phyloP scores from a whole-genome alignment of 2,888 invertebrate species.

The Melieria picta region DNA sequence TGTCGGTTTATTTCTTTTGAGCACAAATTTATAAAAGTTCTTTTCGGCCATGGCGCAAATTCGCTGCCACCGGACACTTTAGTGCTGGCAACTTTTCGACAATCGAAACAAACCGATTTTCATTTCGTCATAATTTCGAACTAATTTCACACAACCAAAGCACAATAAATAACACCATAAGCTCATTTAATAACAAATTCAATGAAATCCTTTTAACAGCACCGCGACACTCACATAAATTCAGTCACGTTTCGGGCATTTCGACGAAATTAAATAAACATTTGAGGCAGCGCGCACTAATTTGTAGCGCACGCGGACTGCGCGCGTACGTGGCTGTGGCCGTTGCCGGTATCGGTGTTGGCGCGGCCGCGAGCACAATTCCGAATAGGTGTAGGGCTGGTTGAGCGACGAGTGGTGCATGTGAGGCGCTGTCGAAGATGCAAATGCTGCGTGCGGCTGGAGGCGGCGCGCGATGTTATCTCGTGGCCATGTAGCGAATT shows the following conservation, averaged over 20 bases:
- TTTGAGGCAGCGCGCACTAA: not conserved
- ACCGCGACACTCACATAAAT: constrained; percentile 49
- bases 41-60: not conserved
- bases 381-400: too few species aligned
- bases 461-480: constrained; percentile 50
- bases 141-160: not conserved
- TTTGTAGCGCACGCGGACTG: too few species aligned
- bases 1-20: too few species aligned
- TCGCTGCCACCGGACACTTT: too few species aligned
- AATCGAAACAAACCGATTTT: not conserved
- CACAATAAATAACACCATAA: constrained; percentile 21
- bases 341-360: too few species aligned
- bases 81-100: too few species aligned
- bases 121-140: constrained; percentile 10
- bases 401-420: too few species aligned
- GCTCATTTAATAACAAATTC: constrained; percentile 12
- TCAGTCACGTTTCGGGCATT: constrained; percentile 60
- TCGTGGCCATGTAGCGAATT: constrained; percentile 57
- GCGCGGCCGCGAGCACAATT: too few species aligned
- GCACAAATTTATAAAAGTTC: not conserved
- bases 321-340: too few species aligned
- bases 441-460: too few species aligned
- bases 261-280: constrained; percentile 48
- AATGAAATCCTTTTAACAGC: constrained; percentile 4
- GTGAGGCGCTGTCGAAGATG: too few species aligned